phyloP scores from a whole-genome alignment of 1,140 invertebrate genomes.

The Pentalonia nigronervosa region DNA sequence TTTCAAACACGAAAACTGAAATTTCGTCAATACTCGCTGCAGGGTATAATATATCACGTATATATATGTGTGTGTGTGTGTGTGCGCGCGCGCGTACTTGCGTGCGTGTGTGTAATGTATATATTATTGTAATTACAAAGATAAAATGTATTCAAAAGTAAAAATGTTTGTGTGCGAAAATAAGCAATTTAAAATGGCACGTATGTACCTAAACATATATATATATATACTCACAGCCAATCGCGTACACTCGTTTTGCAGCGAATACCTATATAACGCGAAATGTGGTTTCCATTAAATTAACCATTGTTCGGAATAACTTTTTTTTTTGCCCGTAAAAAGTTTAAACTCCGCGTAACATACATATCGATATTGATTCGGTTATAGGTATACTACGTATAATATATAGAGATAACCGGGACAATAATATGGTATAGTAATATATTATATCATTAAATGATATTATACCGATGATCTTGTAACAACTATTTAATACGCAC shows the following conservation, averaged over 20 bases:
- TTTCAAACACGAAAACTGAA: not conserved
- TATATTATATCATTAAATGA: not conserved
- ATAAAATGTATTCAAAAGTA: not conserved
- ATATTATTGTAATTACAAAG: not conserved
- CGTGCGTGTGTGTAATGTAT: not conserved
- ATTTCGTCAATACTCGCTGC: not conserved
- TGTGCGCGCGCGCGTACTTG: too few relatives aligned
- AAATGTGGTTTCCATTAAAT: conserved; percentile 13
- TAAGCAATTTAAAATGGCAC: not conserved
- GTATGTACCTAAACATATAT: not conserved
- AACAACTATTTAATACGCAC: not conserved
- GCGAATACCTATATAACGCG: not conserved
- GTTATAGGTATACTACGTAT: not conserved
- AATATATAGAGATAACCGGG: not conserved
- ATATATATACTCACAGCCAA: not conserved
- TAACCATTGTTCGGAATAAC: not conserved
- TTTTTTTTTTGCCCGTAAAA: not conserved
- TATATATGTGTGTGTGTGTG: not conserved
- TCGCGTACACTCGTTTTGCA: not conserved
- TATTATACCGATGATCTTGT: not conserved
- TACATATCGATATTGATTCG: not conserved
- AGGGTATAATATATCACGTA: not conserved
- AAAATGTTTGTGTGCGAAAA: not conserved
- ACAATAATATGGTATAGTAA: not conserved
- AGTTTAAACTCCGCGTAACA: not conserved